These are phyloP conservation scores for Cavia aperea DNA, from an alignment of 2,113 vertebrate genomes.

Conservation along the genomic window DNA sequence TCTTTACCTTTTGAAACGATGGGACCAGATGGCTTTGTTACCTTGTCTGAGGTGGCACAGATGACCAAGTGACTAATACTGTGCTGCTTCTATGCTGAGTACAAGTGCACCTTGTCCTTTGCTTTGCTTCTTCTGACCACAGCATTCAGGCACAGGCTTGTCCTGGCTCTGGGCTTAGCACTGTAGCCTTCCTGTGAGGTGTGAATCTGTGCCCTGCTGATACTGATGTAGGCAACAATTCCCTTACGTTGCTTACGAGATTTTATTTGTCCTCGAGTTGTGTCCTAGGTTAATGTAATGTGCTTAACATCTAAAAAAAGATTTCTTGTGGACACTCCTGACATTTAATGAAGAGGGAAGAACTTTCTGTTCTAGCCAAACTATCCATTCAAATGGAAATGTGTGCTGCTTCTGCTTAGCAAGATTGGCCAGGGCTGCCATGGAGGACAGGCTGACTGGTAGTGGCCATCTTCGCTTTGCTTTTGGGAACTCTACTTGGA, in stretches of 20 bases:
- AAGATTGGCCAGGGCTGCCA: background rate
- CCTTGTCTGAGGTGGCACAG: background rate
- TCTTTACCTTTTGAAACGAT: background rate
- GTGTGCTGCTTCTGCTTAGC: constrained; percentile 32
- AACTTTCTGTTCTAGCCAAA: background rate
- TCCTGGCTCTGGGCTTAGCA: background rate
- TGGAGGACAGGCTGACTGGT: background rate
- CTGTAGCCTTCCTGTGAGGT: background rate
- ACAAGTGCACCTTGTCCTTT: background rate
- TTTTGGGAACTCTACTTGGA: background rate
- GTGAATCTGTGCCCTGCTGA: background rate
- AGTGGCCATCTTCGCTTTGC: background rate
- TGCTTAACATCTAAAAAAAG: background rate
- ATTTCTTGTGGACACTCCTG: background rate
- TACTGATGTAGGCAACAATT: background rate
- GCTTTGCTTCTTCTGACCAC: background rate
- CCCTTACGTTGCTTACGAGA: background rate
- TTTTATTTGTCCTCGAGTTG: background rate
- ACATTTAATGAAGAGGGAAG: constrained; percentile 3
- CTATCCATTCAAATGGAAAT: constrained; percentile 37
- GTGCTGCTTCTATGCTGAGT: background rate
- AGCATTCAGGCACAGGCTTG: background rate
- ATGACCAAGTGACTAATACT: background rate
- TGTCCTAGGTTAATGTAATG: background rate
- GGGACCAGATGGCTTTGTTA: background rate